A percentile compares a stretch with the other conserved stretches of the same genome.
Conservation (phyloP, 1,140 invertebrate genomes). For the Ips nitidus region DNA sequence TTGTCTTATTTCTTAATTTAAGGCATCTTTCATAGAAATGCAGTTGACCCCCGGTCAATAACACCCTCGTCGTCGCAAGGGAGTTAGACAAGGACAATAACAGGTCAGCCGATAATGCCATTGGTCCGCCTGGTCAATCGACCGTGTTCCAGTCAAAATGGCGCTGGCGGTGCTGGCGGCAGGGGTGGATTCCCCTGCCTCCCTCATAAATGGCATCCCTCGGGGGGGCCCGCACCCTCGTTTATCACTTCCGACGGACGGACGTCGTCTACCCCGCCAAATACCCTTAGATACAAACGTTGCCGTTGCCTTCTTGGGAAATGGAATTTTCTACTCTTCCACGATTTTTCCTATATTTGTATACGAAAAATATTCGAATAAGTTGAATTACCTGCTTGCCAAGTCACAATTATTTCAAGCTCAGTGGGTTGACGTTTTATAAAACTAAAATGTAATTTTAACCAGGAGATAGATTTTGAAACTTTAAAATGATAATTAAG, state of each 20-base stretch:
- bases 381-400: too few relatives aligned
- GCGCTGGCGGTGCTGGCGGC: conserved; percentile 24
- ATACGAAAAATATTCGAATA: neutral
- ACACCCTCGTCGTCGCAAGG: conserved; percentile 6
- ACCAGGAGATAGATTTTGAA: too few relatives aligned
- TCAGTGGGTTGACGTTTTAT: too few relatives aligned
- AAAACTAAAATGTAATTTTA: too few relatives aligned
- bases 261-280: conserved; percentile 30
- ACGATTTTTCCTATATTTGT: conserved; percentile 4
- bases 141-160: conserved; percentile 38
- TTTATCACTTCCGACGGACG: conserved; percentile 39
- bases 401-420: too few relatives aligned
- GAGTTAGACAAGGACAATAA: conserved; percentile 22
- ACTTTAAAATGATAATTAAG: too few relatives aligned
- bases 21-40: too few relatives aligned
- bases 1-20: too few relatives aligned
- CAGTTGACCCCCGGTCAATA: conserved; percentile 34
- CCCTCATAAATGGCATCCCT: conserved; percentile 35
- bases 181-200: conserved; percentile 24
- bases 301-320: conserved; percentile 10
- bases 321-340: conserved; percentile 5
- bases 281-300: conserved; percentile 19
- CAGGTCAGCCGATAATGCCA: conserved; percentile 36
- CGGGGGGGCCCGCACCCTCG: conserved; percentile 28
- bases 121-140: conserved; percentile 38